Conservation (phyloP, 2,113 vertebrate species). For the Hyperopisus bebe region DNA sequence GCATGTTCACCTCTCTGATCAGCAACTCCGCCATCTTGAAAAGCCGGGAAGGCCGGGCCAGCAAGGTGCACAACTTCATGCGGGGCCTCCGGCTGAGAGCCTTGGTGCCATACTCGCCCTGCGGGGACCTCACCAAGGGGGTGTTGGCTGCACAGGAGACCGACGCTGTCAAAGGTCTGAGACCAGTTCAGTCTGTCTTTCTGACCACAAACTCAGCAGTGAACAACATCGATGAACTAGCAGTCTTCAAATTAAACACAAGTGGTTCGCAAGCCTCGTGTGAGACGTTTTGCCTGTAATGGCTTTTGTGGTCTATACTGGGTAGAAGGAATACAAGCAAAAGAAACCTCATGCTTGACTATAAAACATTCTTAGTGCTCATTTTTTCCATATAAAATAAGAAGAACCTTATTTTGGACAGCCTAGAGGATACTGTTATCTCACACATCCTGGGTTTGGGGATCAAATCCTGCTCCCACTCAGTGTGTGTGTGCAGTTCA, state of each 20-base stretch:
- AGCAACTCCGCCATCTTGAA: conserved; percentile 85
- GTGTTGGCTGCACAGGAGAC: conserved; percentile 71
- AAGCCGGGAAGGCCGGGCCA: conserved; percentile 87
- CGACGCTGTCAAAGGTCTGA: conserved; percentile 76
- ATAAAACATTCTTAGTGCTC: not conserved
- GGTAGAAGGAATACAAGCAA: not conserved
- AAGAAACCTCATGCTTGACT: not conserved
- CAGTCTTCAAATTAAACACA: not conserved
- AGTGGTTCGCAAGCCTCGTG: not conserved
- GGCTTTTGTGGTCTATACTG: not conserved
- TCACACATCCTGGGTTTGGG: not conserved
- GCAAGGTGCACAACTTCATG: conserved; percentile 99
- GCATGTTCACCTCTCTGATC: conserved; percentile 84
- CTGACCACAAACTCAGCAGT: not conserved
- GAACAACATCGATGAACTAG: not conserved
- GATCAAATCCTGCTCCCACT: too few relatives aligned
- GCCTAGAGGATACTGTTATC: not conserved
- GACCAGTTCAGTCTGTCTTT: not conserved
- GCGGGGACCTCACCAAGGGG: conserved; percentile 47
- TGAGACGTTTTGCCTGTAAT: not conserved
- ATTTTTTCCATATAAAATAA: not conserved
- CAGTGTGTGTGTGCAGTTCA: too few relatives aligned
- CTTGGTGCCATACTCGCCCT: conserved; percentile 67
- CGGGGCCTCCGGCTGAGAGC: conserved; percentile 85
- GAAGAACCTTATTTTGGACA: not conserved